phyloP scores from a whole-genome alignment of 1,140 invertebrate species.

The Tyrophagus putrescentiae region DNA sequence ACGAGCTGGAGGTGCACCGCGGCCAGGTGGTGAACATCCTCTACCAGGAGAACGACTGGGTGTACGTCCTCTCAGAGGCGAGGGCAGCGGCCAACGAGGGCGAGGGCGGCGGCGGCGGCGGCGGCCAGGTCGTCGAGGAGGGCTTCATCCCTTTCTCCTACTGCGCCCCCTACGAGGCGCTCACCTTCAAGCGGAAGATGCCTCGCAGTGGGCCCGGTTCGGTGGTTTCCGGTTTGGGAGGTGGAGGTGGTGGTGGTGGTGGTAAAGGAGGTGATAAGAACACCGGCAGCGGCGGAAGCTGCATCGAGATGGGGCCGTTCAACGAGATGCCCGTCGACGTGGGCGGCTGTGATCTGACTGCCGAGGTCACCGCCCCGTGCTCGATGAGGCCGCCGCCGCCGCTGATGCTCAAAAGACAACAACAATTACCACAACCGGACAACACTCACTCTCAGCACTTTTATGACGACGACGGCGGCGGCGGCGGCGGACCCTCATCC shows the following conservation, averaged over 20 bases:
- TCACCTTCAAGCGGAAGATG: conserved; percentile 55
- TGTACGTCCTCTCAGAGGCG: conserved; percentile 80
- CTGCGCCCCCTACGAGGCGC: conserved; percentile 63
- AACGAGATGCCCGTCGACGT: too few species aligned
- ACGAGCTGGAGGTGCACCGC: conserved; percentile 66
- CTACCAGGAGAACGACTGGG: conserved; percentile 90
- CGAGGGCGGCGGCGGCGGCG: not conserved
- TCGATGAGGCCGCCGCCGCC: too few species aligned
- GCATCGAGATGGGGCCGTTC: too few species aligned
- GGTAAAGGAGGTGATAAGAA: not conserved
- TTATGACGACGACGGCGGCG: too few species aligned
- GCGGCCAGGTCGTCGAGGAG: conserved; percentile 47
- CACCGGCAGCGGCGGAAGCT: too few species aligned
- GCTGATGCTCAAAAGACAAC: too few species aligned
- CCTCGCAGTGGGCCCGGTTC: conserved; percentile 38
- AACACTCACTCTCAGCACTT: too few species aligned
- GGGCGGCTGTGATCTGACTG: too few species aligned
- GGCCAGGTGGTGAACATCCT: conserved; percentile 73
- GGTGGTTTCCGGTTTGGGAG: not conserved
- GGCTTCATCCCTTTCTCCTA: conserved; percentile 89
- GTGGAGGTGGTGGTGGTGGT: not conserved
- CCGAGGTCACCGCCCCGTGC: too few species aligned
- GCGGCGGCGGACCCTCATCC: too few species aligned
- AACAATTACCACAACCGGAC: too few species aligned
- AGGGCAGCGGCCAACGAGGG: conserved; percentile 42